These are phyloP conservation scores for Orycteropus afer DNA, from an alignment of 2,113 vertebrate genomes.

Conservation along the genomic window DNA sequence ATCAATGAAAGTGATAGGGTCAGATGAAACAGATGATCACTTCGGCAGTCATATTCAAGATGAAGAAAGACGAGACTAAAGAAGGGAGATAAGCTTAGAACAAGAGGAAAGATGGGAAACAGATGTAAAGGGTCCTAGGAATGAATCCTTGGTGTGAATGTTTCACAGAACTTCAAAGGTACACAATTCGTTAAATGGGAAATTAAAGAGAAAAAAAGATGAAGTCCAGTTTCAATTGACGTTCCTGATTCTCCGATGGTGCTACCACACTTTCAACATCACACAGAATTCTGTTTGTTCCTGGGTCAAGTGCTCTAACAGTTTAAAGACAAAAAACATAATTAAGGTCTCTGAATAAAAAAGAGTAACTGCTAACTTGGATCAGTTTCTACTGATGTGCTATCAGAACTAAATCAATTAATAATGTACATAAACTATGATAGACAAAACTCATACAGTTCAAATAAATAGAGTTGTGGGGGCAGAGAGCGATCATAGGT, in stretches of 20 bases:
- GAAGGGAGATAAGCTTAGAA: neutral
- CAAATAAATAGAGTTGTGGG: neutral
- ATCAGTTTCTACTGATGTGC: neutral
- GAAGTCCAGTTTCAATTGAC: fast-evolving
- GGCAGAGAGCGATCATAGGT: neutral
- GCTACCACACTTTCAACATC: neutral
- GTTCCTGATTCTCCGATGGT: fast-evolving
- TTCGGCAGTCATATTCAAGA: neutral
- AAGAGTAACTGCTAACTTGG: neutral
- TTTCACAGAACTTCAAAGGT: neutral
- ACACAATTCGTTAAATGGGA: fast-evolving
- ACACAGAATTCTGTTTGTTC: neutral
- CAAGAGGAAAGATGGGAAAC: too few relatives aligned
- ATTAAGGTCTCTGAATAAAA: neutral
- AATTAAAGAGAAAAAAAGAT: neutral
- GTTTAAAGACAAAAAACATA: fast-evolving
- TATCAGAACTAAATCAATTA: neutral
- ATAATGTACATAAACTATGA: fast-evolving
- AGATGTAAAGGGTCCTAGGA: neutral
- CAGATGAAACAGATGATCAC: too few relatives aligned
- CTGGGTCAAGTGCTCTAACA: neutral
- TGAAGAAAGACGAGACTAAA: neutral
- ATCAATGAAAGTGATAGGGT: neutral
- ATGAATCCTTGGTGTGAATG: too few relatives aligned
- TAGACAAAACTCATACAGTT: neutral